Evolutionary conservation across 2,888 invertebrate genomes (phyloP), one percentile per base, ranked within the genome.

Genomic region (Pyralis farinalis): DNA sequence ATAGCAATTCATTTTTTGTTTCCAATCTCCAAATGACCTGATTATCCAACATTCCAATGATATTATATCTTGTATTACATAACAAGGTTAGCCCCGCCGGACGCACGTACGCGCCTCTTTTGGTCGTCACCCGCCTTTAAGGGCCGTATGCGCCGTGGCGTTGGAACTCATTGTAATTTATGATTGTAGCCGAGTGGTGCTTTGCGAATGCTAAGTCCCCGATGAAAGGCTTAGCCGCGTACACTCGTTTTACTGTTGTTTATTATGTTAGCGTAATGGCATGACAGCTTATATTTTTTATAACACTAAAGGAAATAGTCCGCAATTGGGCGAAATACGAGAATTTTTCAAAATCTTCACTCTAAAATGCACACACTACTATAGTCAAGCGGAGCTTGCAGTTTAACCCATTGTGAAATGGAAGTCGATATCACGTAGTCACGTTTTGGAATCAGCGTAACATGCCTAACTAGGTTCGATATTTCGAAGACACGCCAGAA

Each of bases 81-180:
- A n/a, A 9, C 36, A 28, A 20, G 36, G 9, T 8, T 28, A 25
- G n/a, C 9, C 25, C 20, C 37, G 58, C 63, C 65, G 65, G 66
- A 66, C 64, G 61, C 63, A 64, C 66, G 65, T 63, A 31, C 31
- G 28, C 8, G 32, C 54, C 57, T 52, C 61, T 58, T 66, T 62
- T 64, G 63, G 65, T 7, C 56, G 56, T 46, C 49, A 51, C 51
- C 39, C 53, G 56, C 54, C 48, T 53, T 53, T 49, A 54, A 58
- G 56, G 56, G 51, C 61, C 57, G 40, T 43, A 52, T 40, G 51
- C 55, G 48, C 48, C 16, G 2, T 16, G 16, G 53, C 52, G 53
- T 53, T 58, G 55, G 49, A 62, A 63, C 76, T 81, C 82, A 83
- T 84, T 80, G 82, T 81, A 81, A 85, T 80, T 80, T 82, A 83